Base-by-base conservation (phyloP, 2,888 invertebrate species). In the Lasioglossum morio region DNA sequence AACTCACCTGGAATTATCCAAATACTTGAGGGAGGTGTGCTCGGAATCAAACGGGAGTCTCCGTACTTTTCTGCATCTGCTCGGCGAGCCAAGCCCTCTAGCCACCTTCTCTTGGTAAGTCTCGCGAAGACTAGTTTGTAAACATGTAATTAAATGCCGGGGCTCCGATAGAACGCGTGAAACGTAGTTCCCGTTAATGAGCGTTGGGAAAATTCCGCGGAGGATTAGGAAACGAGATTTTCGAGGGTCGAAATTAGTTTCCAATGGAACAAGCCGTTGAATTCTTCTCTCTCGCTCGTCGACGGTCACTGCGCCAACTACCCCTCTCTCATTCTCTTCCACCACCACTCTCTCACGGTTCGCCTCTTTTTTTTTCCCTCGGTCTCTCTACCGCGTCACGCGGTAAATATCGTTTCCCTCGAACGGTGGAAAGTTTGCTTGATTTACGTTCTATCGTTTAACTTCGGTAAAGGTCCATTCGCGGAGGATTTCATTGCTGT, bases 401-500 rank as follows among this genome's bases (percentile, higher is more conserved):
- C 63, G 53, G 63, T 81, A 79, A 86, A 86, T 85, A 86, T 81
- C 75, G 43, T 85, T 74, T 57, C 30, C 37, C 10, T 63, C n/a
- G 43, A 37, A 69, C 72, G 37, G 69, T n/a, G 37, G 86, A 75
- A 84, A 77, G 60, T 43, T 79, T 43, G 48, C 34, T 83, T 78
- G 87, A 87, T 81, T 73, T 85, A 84, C 46, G 73, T 74, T 73
- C 75, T n/a, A 78, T 74, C 69, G 78, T 85, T 82, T 83, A 89
- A 87, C 78, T 85, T 73, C 72, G 48, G 46, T 75, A 74, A 69
- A 77, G 83, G 82, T 84, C 72, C 87, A 75, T 81, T 70, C 79
- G 79, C 63, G 85, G 53, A 84, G 79, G 73, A 84, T 88, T 87
- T 87, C 88, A 84, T 77, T 76, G 87, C 76, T 77, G 90, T 87